Conservation (phyloP, 2,113 vertebrate genomes). For the Kobus ellipsiprymnus region DNA sequence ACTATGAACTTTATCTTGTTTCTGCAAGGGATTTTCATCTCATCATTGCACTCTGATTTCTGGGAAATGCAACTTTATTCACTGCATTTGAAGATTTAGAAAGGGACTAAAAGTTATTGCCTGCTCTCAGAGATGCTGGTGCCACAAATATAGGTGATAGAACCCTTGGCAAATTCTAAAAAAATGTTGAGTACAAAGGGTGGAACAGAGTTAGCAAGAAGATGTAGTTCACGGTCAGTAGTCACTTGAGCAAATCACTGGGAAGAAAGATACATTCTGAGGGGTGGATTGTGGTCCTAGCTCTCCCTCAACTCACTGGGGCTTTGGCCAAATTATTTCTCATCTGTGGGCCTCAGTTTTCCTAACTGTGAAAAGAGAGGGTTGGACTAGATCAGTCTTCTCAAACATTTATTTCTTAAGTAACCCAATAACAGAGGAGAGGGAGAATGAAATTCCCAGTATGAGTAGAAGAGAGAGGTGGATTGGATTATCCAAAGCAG, state of each 20-base stretch:
- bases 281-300: neutral
- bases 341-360: neutral
- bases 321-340: conserved; percentile 13
- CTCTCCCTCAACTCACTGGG: neutral
- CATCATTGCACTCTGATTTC: neutral
- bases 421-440: neutral
- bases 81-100: neutral
- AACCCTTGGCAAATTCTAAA: neutral
- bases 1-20: neutral
- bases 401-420: neutral
- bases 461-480: neutral
- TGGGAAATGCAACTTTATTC: neutral
- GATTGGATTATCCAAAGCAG: neutral
- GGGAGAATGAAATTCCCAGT: neutral
- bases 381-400: neutral
- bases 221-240: neutral
- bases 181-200: neutral
- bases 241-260: neutral
- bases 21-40: neutral
- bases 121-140: neutral
- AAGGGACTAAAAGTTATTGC: neutral
- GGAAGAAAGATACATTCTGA: neutral
- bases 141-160: neutral
- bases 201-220: neutral
- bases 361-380: neutral